Conservation (phyloP, 1,140 invertebrate species). For the Oreohelix idahoensis region DNA sequence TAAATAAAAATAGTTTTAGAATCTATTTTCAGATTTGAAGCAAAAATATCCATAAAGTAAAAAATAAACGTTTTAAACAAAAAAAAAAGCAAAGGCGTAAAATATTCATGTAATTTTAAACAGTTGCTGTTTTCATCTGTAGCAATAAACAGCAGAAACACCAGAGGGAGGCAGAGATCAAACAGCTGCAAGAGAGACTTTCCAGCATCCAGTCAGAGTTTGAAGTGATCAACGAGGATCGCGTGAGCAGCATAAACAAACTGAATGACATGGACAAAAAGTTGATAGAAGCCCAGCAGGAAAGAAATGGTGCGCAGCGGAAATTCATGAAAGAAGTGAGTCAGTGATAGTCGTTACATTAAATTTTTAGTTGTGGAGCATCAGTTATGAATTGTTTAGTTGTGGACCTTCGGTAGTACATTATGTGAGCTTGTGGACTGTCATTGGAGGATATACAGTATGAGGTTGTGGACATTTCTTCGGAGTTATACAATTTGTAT, state of each 20-base stretch:
- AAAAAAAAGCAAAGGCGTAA: too few species aligned
- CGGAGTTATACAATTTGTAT: too few species aligned
- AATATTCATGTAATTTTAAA: background rate
- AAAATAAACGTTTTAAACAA: too few species aligned
- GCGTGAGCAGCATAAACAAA: conserved; percentile 58
- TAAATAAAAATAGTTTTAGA: too few species aligned
- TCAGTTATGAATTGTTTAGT: too few species aligned
- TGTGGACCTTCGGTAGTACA: too few species aligned
- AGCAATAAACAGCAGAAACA: conserved; percentile 58
- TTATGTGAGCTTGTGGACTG: too few species aligned
- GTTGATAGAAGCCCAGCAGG: conserved; percentile 55
- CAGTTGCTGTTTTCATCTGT: background rate
- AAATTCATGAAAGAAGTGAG: conserved; percentile 69
- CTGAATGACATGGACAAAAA: conserved; percentile 65
- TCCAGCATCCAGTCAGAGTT: conserved; percentile 59
- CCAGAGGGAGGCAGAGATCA: conserved; percentile 57
- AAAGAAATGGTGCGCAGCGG: conserved; percentile 64
- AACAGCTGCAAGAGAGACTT: conserved; percentile 61
- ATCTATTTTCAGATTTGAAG: too few species aligned
- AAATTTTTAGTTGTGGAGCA: too few species aligned
- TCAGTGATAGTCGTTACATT: background rate
- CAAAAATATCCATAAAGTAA: too few species aligned
- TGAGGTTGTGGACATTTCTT: too few species aligned
- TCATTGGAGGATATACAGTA: too few species aligned
- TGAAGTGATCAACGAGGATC: conserved; percentile 64